Evolutionary conservation across 2,797 vertebrate genomes (phyloP).

Genomic region (Neoniphon sammara): DNA sequence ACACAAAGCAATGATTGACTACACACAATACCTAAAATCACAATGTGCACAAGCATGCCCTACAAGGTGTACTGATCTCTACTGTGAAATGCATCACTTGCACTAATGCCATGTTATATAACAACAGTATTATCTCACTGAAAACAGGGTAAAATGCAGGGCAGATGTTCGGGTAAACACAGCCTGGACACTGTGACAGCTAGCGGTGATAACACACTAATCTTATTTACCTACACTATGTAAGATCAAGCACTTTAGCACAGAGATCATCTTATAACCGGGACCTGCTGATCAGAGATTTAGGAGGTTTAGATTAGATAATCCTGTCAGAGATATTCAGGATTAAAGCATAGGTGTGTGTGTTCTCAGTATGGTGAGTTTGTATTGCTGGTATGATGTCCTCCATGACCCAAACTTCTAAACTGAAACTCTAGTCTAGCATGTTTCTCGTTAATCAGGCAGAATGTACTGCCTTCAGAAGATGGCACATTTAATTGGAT

Average conservation of each 20-base stretch:
- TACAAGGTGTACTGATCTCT: background rate
- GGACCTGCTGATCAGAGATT: slow-evolving; percentile 9
- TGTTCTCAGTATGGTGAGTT: slow-evolving; percentile 2
- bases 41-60: background rate
- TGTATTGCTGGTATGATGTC: slow-evolving; percentile 4
- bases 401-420: background rate
- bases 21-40: background rate
- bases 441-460: background rate
- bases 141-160: slow-evolving; percentile 11
- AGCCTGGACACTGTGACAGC: slow-evolving; percentile 14
- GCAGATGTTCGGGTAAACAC: slow-evolving; percentile 18
- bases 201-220: slow-evolving; percentile 36
- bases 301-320: slow-evolving; percentile 28
- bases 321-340: slow-evolving; percentile 36
- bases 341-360: slow-evolving; percentile 1
- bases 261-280: background rate
- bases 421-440: background rate
- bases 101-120: background rate
- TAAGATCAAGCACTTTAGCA: slow-evolving; percentile 13
- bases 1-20: background rate
- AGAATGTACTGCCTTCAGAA: background rate
- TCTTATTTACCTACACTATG: slow-evolving; percentile 40
- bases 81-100: background rate
- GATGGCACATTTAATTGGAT: background rate
- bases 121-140: slow-evolving; percentile 6